Conservation (phyloP, 2,888 invertebrate species). For the Phasia obesa region DNA sequence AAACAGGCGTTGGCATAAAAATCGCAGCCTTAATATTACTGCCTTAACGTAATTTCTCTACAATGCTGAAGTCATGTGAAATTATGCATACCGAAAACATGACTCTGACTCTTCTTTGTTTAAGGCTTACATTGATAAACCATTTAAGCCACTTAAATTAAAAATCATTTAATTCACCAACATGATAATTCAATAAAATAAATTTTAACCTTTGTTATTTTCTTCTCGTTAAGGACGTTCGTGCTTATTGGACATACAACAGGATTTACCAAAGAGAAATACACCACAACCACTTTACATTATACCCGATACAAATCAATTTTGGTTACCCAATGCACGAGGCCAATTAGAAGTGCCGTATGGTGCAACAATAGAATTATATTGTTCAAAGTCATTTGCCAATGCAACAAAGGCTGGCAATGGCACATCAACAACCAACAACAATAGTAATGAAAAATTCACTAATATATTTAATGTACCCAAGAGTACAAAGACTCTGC, state of each 20-base stretch:
- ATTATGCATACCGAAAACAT: too few species aligned
- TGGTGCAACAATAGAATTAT: slow-evolving; percentile 77
- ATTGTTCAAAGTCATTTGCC: slow-evolving; percentile 75
- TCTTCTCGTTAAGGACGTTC: slow-evolving; percentile 68
- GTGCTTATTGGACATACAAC: slow-evolving; percentile 75
- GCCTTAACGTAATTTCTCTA: too few species aligned
- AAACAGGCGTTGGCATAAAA: too few species aligned
- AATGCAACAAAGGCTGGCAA: slow-evolving; percentile 52
- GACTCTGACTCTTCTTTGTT: too few species aligned
- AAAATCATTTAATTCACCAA: slow-evolving; percentile 10
- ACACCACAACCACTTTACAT: slow-evolving; percentile 85
- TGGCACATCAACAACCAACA: slow-evolving; percentile 4
- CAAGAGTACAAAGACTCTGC: slow-evolving; percentile 66
- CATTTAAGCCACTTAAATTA: slow-evolving; percentile 1
- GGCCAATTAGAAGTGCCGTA: slow-evolving; percentile 76
- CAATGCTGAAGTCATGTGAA: too few species aligned
- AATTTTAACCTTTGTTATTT: slow-evolving; percentile 20
- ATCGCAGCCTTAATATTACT: too few species aligned
- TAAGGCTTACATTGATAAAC: background rate
- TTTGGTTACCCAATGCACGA: slow-evolving; percentile 76
- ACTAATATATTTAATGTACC: slow-evolving; percentile 48
- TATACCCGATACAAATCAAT: slow-evolving; percentile 78
- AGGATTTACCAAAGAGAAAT: slow-evolving; percentile 83
- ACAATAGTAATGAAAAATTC: slow-evolving; percentile 3
- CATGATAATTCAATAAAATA: background rate